These are phyloP conservation scores for Pelagia noctiluca DNA, from an alignment of 30 jellyfish, hydroid and myxozoan species.

Conservation along the genomic window DNA sequence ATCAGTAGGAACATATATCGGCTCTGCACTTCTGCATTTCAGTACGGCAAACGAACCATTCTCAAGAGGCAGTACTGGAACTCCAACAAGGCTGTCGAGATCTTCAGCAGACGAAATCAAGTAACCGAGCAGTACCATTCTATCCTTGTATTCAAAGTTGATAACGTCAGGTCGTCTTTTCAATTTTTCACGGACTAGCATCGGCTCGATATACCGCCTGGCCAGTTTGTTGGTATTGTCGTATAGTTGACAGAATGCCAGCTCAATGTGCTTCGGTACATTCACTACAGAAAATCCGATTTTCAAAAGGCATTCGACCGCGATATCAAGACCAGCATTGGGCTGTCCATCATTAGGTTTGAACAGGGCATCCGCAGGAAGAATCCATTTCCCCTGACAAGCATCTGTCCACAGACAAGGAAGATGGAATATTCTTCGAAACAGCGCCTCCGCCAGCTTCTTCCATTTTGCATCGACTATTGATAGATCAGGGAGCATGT, in stretches of 20 bases:
- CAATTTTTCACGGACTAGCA: neutral
- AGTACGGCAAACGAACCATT: constrained; percentile 24
- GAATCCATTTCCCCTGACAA: constrained; percentile 35
- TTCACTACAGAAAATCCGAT: neutral
- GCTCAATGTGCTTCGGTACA: constrained; percentile 53
- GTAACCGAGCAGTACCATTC: constrained; percentile 22
- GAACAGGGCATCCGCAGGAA: neutral
- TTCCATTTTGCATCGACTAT: constrained; percentile 75
- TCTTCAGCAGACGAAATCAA: constrained; percentile 13
- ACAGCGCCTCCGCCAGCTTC: constrained; percentile 28
- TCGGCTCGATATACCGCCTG: neutral
- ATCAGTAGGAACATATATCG: neutral
- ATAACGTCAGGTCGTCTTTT: neutral
- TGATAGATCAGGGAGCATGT: constrained; percentile 46
- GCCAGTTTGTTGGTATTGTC: neutral
- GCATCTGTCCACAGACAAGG: constrained; percentile 55
- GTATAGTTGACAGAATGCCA: neutral
- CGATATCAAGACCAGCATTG: constrained; percentile 24
- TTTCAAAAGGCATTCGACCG: constrained; percentile 10
- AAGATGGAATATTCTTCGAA: neutral
- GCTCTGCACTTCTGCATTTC: neutral
- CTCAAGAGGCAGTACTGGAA: constrained; percentile 42
- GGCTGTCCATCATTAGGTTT: neutral
- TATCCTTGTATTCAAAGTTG: neutral
- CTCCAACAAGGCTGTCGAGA: neutral